Base-by-base conservation (phyloP, 2,113 vertebrate species). In the Entomyzon cyanotis region DNA sequence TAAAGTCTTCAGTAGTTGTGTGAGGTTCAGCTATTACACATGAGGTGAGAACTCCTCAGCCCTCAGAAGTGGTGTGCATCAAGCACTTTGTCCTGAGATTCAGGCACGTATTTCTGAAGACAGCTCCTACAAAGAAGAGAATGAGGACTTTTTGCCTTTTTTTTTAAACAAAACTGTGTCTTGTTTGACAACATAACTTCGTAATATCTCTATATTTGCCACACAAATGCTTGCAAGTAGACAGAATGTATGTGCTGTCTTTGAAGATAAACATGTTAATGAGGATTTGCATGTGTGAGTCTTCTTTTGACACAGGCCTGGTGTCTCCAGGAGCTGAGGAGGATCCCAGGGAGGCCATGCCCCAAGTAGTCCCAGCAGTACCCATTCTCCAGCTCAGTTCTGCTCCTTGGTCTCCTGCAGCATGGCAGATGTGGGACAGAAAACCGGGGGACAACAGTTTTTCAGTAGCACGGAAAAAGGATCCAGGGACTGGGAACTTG, bases 301-400 rank as follows among this genome's bases (percentile, higher is more conserved):
- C 49, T 52, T 89, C 60, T 71, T 90, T 85, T 73, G 58, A 56
- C 28, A 44, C n/a, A 47, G 31, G 30, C 56, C 60, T 73, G 59
- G 21, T 60, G 67, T 27, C 42, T 22, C 12, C 14, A 30, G 35
- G 33, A 60, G 41, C 33, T 42, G 46, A 46, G 69, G 30, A 64
- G 37, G 62, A 50, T 33, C 52, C 7, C 2, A 0, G 5, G 0
- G 1, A 2, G 23, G 1, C 4, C 3, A 55, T 42, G 18, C 55
- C 35, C 28, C 19, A 33, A n/a, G 19, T 7, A 33, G 44, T 44
- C n/a, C 62, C 44, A 64, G 58, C 24, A 85, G 63, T 62, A 12
- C 62, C 39, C 5, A 2, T 52, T 65, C 60, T 81, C 52, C 62
- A 39, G 22, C 31, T 59, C 65, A 35, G 28, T 42, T 87, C 59